Evolutionary conservation across 2,113 vertebrate genomes (phyloP).

Genomic region (Phaethon lepturus): DNA sequence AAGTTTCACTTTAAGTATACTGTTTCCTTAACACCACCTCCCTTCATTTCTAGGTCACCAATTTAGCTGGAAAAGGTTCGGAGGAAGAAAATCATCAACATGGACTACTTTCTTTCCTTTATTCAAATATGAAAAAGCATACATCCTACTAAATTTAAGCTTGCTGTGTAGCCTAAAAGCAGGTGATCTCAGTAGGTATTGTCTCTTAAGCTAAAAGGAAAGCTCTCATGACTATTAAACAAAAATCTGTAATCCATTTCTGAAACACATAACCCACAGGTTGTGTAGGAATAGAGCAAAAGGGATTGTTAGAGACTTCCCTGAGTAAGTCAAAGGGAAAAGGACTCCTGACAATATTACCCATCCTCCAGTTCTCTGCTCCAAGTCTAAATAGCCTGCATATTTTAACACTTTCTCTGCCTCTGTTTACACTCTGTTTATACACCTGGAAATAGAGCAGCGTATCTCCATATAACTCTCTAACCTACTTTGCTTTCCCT

Average conservation of each 20-base stretch:
- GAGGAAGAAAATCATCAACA: neutral
- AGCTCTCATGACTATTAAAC: neutral
- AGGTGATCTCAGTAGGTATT: neutral
- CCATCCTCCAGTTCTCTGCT: neutral
- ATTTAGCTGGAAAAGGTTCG: neutral
- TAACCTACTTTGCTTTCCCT: neutral
- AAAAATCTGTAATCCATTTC: neutral
- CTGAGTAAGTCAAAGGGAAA: neutral
- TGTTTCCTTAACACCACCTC: neutral
- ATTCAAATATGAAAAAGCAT: neutral
- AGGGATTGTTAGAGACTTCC: neutral
- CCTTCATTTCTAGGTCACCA: neutral
- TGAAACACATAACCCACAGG: neutral
- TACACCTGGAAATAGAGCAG: neutral
- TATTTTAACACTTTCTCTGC: neutral
- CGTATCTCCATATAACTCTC: neutral
- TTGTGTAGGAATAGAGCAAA: neutral
- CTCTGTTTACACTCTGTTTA: neutral
- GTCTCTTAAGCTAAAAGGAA: neutral
- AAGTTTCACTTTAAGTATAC: slow-evolving; percentile 22
- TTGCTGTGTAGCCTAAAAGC: neutral
- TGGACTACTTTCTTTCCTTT: neutral
- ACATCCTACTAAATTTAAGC: neutral
- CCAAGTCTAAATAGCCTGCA: neutral
- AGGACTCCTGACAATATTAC: neutral